Conservation (phyloP, 1,140 invertebrate genomes). For the Danaus plexippus region DNA sequence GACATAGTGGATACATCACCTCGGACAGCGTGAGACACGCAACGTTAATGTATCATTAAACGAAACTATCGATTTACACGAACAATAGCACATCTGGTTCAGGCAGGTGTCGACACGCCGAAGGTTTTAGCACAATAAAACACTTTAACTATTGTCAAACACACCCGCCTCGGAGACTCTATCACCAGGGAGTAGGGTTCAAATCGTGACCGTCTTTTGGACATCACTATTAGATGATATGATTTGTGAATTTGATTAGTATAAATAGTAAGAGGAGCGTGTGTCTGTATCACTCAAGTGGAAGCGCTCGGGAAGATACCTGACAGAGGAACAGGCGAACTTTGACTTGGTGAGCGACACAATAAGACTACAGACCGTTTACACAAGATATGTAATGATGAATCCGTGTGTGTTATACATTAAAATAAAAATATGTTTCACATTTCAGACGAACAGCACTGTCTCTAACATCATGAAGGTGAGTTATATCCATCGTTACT, state of each 20-base stretch:
- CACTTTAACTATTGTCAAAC: background rate
- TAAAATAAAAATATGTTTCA: no score
- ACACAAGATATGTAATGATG: no score
- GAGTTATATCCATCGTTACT: background rate
- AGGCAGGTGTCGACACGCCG: conserved; percentile 19
- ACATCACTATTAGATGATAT: conserved; percentile 4
- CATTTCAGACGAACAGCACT: no score
- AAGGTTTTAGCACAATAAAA: conserved; percentile 1
- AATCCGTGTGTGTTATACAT: no score
- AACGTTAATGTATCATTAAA: conserved; percentile 9
- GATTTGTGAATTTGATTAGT: conserved; percentile 32
- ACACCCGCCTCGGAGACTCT: background rate
- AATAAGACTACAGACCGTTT: no score
- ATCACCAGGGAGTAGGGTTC: conserved; percentile 9
- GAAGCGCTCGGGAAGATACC: conserved; percentile 6
- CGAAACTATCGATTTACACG: conserved; percentile 25
- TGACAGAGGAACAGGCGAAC: background rate
- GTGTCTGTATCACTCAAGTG: conserved; percentile 34
- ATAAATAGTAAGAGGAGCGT: conserved; percentile 39
- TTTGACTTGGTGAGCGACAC: no score
- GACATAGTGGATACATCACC: no score
- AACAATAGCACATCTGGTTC: conserved; percentile 28
- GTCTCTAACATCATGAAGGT: conserved; percentile 9
- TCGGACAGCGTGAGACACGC: no score
- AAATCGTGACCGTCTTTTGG: background rate